Evolutionary conservation across 2,797 vertebrate species (phyloP).

Genomic region (Brachyrhaphis roseni): DNA sequence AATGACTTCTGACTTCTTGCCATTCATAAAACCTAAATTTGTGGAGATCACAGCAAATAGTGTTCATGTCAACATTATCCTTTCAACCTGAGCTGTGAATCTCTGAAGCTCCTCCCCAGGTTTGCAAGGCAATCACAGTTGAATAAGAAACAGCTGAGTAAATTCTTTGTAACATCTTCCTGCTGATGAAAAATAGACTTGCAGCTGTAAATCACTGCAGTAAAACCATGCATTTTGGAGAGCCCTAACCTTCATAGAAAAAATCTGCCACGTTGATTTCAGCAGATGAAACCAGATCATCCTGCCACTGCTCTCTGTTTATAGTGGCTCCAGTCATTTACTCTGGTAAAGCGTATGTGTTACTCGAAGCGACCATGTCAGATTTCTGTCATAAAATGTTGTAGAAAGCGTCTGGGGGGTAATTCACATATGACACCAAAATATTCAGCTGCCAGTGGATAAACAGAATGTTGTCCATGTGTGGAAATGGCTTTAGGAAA

Average conservation of each 20-base stretch:
- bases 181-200: not conserved
- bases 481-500: not conserved
- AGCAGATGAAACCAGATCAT: not conserved
- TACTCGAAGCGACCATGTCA: not conserved
- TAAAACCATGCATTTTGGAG: not conserved
- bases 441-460: conserved; percentile 5
- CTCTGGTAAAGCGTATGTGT: not conserved
- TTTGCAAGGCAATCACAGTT: not conserved
- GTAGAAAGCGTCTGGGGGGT: not conserved
- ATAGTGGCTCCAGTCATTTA: not conserved
- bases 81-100: not conserved
- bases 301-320: not conserved
- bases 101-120: not conserved
- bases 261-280: not conserved
- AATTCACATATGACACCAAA: conserved; percentile 3
- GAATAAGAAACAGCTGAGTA: not conserved
- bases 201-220: not conserved
- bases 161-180: not conserved
- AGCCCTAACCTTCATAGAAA: not conserved
- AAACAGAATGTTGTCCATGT: not conserved
- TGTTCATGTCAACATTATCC: not conserved
- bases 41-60: not conserved
- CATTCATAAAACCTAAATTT: not conserved
- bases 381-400: conserved; percentile 3
- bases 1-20: not conserved